phyloP scores from a whole-genome alignment of 2,797 vertebrate genomes.

The Lophius americanus region DNA sequence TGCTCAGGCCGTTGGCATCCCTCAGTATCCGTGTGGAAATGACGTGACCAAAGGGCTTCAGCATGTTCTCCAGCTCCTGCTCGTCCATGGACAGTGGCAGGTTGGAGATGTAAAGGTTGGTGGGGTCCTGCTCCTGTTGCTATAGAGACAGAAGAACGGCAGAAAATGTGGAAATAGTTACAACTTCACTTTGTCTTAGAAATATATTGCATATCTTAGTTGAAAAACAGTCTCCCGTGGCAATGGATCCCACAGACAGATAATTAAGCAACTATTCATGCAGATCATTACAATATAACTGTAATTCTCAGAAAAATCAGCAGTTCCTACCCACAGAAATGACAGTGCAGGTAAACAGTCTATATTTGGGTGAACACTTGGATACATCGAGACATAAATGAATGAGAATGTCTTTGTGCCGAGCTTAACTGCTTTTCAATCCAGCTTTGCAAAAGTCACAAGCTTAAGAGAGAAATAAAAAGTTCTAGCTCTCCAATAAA shows the following conservation, averaged over 20 bases:
- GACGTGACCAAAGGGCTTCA: constrained; percentile 97
- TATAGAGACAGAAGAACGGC: constrained; percentile 56
- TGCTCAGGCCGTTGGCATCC: constrained; percentile 95
- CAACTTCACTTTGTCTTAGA: background rate
- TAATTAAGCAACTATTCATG: constrained; percentile 5
- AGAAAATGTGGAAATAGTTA: constrained; percentile 2
- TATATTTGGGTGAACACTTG: background rate
- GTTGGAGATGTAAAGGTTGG: constrained; percentile 99
- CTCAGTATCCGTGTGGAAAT: constrained; percentile 98
- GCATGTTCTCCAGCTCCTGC: constrained; percentile 98
- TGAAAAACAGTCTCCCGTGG: background rate
- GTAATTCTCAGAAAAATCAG: constrained; percentile 2
- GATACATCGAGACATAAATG: background rate
- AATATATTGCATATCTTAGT: constrained; percentile 1
- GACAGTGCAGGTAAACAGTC: background rate
- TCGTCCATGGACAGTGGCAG: constrained; percentile 98
- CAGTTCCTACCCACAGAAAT: background rate
- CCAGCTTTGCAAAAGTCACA: constrained; percentile 16
- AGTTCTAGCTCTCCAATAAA: constrained; percentile 14
- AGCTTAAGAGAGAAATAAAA: constrained; percentile 14
- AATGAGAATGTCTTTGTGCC: background rate
- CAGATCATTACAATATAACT: background rate
- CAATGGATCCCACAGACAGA: background rate
- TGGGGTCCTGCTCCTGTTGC: constrained; percentile 99
- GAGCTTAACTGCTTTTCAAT: background rate